Base-by-base conservation (phyloP, 2,113 vertebrate species). In the Cebus imitator region DNA sequence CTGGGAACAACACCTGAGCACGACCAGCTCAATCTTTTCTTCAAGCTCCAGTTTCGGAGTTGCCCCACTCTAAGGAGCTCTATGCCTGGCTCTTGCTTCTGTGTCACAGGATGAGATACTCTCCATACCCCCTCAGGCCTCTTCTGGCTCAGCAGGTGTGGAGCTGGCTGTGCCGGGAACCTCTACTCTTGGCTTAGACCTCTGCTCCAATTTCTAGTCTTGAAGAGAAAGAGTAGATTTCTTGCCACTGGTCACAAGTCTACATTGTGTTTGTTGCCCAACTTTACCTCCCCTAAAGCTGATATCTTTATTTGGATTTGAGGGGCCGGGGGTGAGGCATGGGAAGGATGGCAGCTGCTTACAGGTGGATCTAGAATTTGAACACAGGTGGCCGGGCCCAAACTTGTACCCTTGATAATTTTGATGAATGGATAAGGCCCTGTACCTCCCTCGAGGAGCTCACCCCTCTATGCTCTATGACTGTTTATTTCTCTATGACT, bases 271-370 rank as follows among this genome's bases (percentile, higher is more conserved):
- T 86, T 61, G 43, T 21, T 40, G 35, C 18, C 23, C 18, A 27
- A 8, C 64, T 55, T 90, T 18, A 52, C n/a, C 81, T 40, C 45
- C 70, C 78, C 64, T 50, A 25, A 95, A 87, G 35, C 64, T 72
- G 30, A 43, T 45, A 23, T 21, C 52, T 79, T 73, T 25, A 32
- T 11, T 66, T 61, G 9, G 1, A 3, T 43, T 52, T 64, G 52
- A 68, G 52, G 52, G 52, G 16, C 5, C 2, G 30, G 45, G 43
- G 16, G 4, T 11, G 45, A 8, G 14, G 45, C 5, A 35, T 55
- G 68, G 50, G 5, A 50, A 50, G 5, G 21, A 27, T 25, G 25
- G 75, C 23, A 57, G 58, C 30, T 92, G 37, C 17, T 37, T 25
- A 43, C 14, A 14, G 61, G 37, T 45, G n/a, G 68, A 21, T 8